Evolutionary conservation across 2,888 invertebrate genomes (phyloP).

Genomic region (Melikaiella ostensackeni): DNA sequence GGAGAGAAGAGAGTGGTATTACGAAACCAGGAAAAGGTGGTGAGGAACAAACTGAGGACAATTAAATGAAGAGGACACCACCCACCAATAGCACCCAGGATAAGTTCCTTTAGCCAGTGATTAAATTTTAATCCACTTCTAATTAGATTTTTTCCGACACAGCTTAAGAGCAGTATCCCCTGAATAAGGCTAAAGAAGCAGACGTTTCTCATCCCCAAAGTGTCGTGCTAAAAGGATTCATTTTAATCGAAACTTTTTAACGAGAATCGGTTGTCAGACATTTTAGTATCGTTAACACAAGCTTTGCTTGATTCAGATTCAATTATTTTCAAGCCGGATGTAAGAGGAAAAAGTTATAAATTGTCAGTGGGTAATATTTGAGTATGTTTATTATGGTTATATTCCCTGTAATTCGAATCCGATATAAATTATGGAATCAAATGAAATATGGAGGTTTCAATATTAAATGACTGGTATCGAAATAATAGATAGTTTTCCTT

Average conservation of each 20-base stretch:
- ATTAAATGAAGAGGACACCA: slow-evolving; percentile 72
- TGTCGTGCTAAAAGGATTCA: slow-evolving; percentile 68
- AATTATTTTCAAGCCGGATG: background rate
- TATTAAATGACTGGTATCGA: background rate
- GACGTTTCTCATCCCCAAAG: slow-evolving; percentile 43
- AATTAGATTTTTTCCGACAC: slow-evolving; percentile 69
- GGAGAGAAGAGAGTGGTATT: slow-evolving; percentile 45
- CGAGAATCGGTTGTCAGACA: slow-evolving; percentile 70
- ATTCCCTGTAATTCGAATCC: background rate
- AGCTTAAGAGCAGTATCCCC: slow-evolving; percentile 25
- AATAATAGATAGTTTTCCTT: background rate
- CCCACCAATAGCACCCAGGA: slow-evolving; percentile 66
- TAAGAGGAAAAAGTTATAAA: background rate
- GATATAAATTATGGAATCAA: background rate
- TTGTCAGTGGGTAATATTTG: background rate
- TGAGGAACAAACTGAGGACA: slow-evolving; percentile 58
- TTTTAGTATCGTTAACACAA: slow-evolving; percentile 68
- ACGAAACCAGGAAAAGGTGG: slow-evolving; percentile 45
- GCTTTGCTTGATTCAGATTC: slow-evolving; percentile 43
- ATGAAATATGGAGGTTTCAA: background rate
- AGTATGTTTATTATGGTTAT: background rate
- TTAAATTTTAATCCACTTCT: slow-evolving; percentile 75
- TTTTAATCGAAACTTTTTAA: slow-evolving; percentile 74
- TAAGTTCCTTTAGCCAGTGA: slow-evolving; percentile 71
- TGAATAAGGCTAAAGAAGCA: slow-evolving; percentile 47